Evolutionary conservation across 2,888 invertebrate genomes (phyloP), one percentile per base, ranked within the genome.

Genomic region (Drosophila percnosoma): DNA sequence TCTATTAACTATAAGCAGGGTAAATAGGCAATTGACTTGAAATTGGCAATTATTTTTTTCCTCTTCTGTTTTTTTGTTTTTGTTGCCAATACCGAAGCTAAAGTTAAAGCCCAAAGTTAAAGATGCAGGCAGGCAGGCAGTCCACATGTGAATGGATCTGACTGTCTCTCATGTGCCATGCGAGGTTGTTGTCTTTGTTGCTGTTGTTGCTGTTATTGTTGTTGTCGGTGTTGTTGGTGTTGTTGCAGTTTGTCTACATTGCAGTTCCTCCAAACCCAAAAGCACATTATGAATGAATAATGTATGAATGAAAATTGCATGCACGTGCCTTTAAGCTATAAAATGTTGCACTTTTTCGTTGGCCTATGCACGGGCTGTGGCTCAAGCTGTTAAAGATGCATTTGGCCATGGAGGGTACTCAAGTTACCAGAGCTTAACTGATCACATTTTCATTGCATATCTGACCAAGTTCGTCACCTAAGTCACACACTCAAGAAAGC

Each of bases 241-340:
- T 45, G 59, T 5, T 65, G 75, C n/a, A 49, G 77, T 55, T 49
- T 80, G 73, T 68, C 78, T 78, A 59, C 65, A 54, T 54, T 69
- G 48, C 63, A 58, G 75, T 65, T 68, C 64, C 64, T 78, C 68
- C 63, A 73, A 83, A 77, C 72, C 86, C 55, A 75, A 74, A 70
- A 70, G 87, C 74, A 80, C 85, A 89, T 83, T 90, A 87, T 91
- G 91, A 90, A 90, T 90, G 90, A 90, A 90, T 90, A 91, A 90
- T 91, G 90, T 87, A 90, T 90, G 90, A 90, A 91, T 88, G 90
- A 90, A 90, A 91, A 90, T 91, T 91, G 91, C 91, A 82, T 89
- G 89, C 90, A 91, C 91, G 89, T 91, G 90, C 91, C 91, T 87
- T 75, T 52, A 64, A 81, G 91, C 90, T 82, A 91, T 84, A 87